Evolutionary conservation across 2,113 vertebrate genomes (phyloP).

Genomic region (Rhadina sibilatrix): DNA sequence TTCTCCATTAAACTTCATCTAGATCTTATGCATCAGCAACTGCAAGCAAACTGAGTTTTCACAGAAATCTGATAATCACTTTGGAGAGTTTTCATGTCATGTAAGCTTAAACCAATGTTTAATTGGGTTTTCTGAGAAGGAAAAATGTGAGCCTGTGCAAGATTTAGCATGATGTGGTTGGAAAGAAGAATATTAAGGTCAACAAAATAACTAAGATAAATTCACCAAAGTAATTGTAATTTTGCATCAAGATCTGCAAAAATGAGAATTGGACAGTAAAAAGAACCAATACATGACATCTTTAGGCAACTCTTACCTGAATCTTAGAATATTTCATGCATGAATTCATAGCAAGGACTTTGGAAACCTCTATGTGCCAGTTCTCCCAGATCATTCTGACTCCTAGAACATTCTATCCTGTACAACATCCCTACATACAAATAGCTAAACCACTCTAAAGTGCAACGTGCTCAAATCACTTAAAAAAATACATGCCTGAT

Average conservation of each 20-base stretch:
- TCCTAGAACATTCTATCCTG: background rate
- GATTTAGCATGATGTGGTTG: background rate
- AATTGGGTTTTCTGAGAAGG: background rate
- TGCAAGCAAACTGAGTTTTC: background rate
- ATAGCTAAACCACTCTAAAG: background rate
- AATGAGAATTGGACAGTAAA: background rate
- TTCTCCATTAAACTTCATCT: conserved; percentile 6
- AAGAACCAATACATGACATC: background rate
- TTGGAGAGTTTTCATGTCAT: background rate
- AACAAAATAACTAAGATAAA: background rate
- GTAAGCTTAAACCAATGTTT: background rate
- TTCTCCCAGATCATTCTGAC: background rate
- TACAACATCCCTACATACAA: background rate
- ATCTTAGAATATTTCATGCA: background rate
- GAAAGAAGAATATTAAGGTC: background rate
- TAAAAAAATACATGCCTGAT: background rate
- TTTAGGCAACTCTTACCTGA: background rate
- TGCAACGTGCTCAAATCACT: background rate
- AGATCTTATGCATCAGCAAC: background rate
- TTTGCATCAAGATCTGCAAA: background rate
- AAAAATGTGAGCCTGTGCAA: background rate
- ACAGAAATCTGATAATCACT: background rate
- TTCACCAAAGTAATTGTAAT: background rate
- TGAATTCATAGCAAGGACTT: background rate
- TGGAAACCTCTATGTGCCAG: background rate